Evolutionary conservation across 2,113 vertebrate species (phyloP), one percentile per base, ranked within the genome.

Genomic region (Chamaea fasciata): DNA sequence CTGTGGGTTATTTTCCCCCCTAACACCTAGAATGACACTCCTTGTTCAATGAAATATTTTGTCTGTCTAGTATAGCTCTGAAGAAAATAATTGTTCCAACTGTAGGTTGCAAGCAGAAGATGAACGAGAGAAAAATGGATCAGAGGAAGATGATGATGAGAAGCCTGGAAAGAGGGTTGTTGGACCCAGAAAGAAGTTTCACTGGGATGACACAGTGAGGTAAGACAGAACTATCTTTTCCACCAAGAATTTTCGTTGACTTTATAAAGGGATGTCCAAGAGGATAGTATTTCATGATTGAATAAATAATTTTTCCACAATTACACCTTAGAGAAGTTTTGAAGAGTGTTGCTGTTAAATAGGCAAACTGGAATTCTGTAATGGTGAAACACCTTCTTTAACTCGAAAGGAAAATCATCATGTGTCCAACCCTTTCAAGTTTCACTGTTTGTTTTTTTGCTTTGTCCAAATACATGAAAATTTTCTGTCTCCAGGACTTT

Each of bases 181-280:
- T 97, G 99, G 99, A 57, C 99, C 99, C 82, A 98, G 99, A 46
- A 99, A 99, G 95, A 99, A 99, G 89, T 99, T 99, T 95, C 97
- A 98, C 63, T 99, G 99, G 99, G 99, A 99, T 78, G 99, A 99
- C 70, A 99, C 99, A 92, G 98, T 99, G 97, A 99, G 99, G 99
- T 99, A 76, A 96, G 88, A 75, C 62, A 92, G 41, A 76, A 55
- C 8, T 75, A 60, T 28, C 21, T 55, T 49, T 91, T 80, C 26
- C 53, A 80, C n/a, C 7, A 26, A 57, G n/a, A 44, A 24, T 69
- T 85, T 77, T 80, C 27, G 42, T 33, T 63, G 65, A 33, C 27
- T 77, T 94, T 14, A 16, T 78, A 28, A 47, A 37, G 27, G 5
- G 2, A 11, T 64, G 7, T 67, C 30, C 23, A 57, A 64, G 33